These are phyloP conservation scores for Trididemnum clinides DNA, from an alignment of 23 tunicate species.

Conservation along the genomic window DNA sequence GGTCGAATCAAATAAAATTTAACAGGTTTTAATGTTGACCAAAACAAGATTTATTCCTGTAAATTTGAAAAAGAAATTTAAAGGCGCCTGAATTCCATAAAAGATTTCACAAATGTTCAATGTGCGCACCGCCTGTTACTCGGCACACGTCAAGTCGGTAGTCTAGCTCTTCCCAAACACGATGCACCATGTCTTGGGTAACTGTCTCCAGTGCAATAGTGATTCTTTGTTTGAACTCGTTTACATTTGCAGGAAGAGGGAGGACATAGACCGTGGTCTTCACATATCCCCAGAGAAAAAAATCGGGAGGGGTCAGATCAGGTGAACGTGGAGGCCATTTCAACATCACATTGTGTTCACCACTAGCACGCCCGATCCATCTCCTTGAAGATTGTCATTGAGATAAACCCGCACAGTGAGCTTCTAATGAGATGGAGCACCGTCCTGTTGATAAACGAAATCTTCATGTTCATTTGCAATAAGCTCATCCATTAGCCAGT, in stretches of 20 bases:
- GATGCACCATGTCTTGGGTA: constrained; percentile 35
- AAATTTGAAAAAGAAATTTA: no score
- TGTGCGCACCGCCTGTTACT: no score
- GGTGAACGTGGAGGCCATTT: constrained; percentile 28
- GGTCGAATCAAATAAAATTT: no score
- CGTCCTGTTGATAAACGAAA: constrained; percentile 21
- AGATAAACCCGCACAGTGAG: constrained; percentile 23
- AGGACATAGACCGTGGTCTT: constrained; percentile 4
- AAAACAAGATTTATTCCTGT: no score
- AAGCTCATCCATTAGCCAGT: constrained; percentile 20
- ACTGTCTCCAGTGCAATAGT: constrained; percentile 20
- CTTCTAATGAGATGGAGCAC: constrained; percentile 36
- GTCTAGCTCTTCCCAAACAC: constrained; percentile 29
- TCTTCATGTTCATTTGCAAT: constrained; percentile 22
- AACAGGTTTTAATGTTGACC: no score
- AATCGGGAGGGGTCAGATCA: constrained; percentile 28
- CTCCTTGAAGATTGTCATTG: constrained; percentile 27
- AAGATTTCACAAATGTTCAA: no score
- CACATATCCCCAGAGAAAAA: constrained; percentile 34
- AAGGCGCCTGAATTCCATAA: no score
- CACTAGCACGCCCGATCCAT: constrained; percentile 30
- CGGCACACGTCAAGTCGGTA: constrained; percentile 29
- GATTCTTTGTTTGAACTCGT: constrained; percentile 4
- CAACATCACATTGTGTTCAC: constrained; percentile 7
- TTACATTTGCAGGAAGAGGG: constrained; percentile 17